These are phyloP conservation scores for Resseliella maxima DNA, from an alignment of 2,888 invertebrate genomes.

Conservation along the genomic window DNA sequence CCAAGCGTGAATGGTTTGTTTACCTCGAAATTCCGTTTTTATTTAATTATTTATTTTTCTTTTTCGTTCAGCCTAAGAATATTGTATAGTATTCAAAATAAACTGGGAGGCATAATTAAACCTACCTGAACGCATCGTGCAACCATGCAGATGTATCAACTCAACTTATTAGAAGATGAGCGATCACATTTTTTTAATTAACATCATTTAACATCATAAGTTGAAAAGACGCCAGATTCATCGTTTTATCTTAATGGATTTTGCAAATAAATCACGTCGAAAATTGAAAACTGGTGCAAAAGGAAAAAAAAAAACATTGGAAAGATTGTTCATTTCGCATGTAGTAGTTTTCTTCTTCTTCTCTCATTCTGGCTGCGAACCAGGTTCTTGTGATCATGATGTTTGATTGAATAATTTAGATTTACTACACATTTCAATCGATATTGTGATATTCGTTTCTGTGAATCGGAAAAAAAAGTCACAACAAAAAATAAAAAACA, in stretches of 20 bases:
- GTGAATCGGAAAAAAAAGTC: neutral
- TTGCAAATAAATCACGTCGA: neutral
- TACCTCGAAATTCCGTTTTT: conserved; percentile 33
- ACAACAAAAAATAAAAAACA: neutral
- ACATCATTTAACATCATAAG: neutral
- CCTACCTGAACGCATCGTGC: neutral
- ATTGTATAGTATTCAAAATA: too few relatives aligned
- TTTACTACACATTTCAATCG: too few relatives aligned
- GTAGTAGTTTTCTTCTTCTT: too few relatives aligned
- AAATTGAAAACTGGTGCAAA: too few relatives aligned
- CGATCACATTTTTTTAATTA: conserved; percentile 55
- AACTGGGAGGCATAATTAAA: too few relatives aligned
- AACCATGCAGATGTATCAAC: conserved; percentile 9
- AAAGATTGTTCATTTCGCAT: too few relatives aligned
- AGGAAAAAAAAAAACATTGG: too few relatives aligned
- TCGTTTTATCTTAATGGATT: neutral
- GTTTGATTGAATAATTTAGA: too few relatives aligned
- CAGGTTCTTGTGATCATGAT: too few relatives aligned
- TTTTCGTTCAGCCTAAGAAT: neutral
- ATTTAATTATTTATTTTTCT: neutral
- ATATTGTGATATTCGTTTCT: neutral
- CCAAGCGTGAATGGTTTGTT: conserved; percentile 36
- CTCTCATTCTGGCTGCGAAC: too few relatives aligned
- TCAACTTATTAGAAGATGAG: conserved; percentile 34
- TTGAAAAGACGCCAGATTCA: neutral